Evolutionary conservation across 2,113 vertebrate genomes (phyloP).

Genomic region (Menidia beryllina): DNA sequence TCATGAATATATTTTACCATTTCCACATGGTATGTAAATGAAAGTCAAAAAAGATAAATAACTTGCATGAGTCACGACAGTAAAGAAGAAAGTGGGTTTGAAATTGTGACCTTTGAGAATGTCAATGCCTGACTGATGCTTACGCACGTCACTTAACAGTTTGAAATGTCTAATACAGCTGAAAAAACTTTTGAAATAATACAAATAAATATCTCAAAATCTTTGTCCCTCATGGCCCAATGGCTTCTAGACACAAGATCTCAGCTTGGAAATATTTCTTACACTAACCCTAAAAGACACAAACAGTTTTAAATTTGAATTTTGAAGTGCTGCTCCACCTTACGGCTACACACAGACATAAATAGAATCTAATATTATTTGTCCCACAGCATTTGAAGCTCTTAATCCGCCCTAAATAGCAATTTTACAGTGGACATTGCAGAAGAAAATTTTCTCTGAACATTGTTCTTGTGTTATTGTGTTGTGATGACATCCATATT

Average conservation of each 20-base stretch:
- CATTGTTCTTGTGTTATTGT: too few species aligned
- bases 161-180: constrained; percentile 52
- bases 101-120: constrained; percentile 65
- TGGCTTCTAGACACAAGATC: constrained; percentile 12
- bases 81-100: constrained; percentile 14
- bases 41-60: constrained; percentile 1
- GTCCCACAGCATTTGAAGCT: too few species aligned
- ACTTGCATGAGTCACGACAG: constrained; percentile 26
- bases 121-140: constrained; percentile 28
- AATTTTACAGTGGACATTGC: too few species aligned
- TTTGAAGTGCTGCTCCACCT: too few species aligned
- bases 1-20: constrained; percentile 49
- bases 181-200: constrained; percentile 62
- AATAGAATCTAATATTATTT: too few species aligned
- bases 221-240: constrained; percentile 58
- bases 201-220: constrained; percentile 59
- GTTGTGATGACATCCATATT: too few species aligned
- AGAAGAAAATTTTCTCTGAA: too few species aligned
- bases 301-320: too few species aligned
- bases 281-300: background rate
- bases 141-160: constrained; percentile 31
- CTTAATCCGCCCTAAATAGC: too few species aligned
- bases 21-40: constrained; percentile 28
- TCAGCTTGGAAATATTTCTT: constrained; percentile 19
- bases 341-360: too few species aligned